Evolutionary conservation across 2,797 vertebrate species (phyloP).

Genomic region (Lophius americanus): DNA sequence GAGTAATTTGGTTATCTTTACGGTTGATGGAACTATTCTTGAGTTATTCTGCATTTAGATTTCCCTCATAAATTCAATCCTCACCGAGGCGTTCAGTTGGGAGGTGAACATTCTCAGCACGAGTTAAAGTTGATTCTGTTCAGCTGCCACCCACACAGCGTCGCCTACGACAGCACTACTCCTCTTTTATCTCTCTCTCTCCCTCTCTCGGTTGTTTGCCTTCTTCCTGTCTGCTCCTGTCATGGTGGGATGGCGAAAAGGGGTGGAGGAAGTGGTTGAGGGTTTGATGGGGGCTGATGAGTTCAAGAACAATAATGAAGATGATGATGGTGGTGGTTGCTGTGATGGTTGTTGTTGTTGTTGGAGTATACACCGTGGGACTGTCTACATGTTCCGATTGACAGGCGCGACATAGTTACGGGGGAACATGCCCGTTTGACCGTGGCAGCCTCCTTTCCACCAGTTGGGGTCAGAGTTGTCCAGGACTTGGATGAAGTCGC

Average conservation of each 20-base stretch:
- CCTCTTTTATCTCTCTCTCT: slow-evolving; percentile 42
- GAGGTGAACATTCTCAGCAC: slow-evolving; percentile 69
- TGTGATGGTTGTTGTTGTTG: slow-evolving; percentile 36
- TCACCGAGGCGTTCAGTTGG: slow-evolving; percentile 59
- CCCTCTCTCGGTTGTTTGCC: slow-evolving; percentile 54
- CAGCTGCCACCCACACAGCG: slow-evolving; percentile 58
- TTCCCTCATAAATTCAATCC: slow-evolving; percentile 68
- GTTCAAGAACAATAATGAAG: slow-evolving; percentile 46
- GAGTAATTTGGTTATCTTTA: slow-evolving; percentile 68
- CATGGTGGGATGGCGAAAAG: slow-evolving; percentile 57
- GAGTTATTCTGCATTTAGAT: slow-evolving; percentile 61
- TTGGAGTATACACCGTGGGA: slow-evolving; percentile 84
- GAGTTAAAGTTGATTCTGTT: slow-evolving; percentile 65
- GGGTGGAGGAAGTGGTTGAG: slow-evolving; percentile 17
- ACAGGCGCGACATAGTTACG: slow-evolving; percentile 98
- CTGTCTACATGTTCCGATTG: slow-evolving; percentile 96
- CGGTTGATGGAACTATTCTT: slow-evolving; percentile 80
- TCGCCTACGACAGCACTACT: slow-evolving; percentile 60
- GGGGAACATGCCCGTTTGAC: slow-evolving; percentile 98
- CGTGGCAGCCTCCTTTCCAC: slow-evolving; percentile 98
- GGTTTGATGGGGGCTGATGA: slow-evolving; percentile 49
- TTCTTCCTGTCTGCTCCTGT: slow-evolving; percentile 69
- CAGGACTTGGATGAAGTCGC: slow-evolving; percentile 98
- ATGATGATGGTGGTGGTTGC: slow-evolving; percentile 26
- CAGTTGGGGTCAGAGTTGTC: slow-evolving; percentile 97